Evolutionary conservation across 2,888 invertebrate species (phyloP), one percentile per base, ranked within the genome.

Genomic region (Chloromyia formosa): DNA sequence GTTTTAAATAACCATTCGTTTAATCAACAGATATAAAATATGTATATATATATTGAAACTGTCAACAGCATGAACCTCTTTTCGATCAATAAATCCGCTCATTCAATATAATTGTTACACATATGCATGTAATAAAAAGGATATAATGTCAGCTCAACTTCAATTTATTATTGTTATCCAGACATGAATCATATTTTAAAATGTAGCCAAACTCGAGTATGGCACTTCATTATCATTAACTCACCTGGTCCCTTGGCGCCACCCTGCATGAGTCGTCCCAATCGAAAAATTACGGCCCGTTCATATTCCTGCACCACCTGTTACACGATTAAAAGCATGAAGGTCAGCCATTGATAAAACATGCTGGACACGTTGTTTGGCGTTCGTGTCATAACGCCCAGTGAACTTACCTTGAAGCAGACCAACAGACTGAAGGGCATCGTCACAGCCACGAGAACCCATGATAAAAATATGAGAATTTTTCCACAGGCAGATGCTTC

Each of bases 261-360:
- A 18, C 97, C 97, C 1, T 94, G 91, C 71, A 96, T 87, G 35
- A 97, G 88, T 75, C 97, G 89, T 5, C 97, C 97, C 74, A 97
- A 87, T 68, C 97, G 91, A 84, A 97, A 97, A 84, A 97, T 97
- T 45, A 97, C 97, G 0, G 97, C 97, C 77, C 97, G 88, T 84
- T 97, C 97, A 84, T 97, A 97, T 82, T 97, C 97, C 83, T 96
- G 96, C 1, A 97, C 96, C 53, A 97, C 96, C 96, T 97, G 80
- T 73, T 78, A 27, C 20, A 61, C n/a, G n/a, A 23, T 22, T 18
- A 49, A 61, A 53, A 60, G 23, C 49, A 60, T 10, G 60, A 60
- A 58, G 60, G 40, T 58, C 58, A 35, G 27, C 27, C 27, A 58
- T 56, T 56, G 40, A 72, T n/a, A 49, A 42, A 40, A 73, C 12